phyloP scores from a whole-genome alignment of 2,888 invertebrate species.

The Augochlorella aurata region DNA sequence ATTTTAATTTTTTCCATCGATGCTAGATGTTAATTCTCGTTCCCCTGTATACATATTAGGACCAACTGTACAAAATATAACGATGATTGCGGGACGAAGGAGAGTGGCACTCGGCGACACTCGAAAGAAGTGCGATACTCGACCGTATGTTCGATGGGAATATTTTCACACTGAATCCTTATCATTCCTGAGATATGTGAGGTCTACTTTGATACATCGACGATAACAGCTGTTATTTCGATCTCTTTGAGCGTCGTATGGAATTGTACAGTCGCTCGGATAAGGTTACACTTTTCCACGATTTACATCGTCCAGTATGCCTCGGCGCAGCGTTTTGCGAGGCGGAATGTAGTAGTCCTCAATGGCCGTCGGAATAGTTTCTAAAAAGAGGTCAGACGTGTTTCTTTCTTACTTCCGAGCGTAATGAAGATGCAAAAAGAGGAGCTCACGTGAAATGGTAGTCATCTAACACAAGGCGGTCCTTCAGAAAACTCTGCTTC shows the following conservation, averaged over 20 bases:
- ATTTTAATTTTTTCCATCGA: too few species aligned
- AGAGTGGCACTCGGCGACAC: background rate
- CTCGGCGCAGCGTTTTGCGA: background rate
- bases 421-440: conserved; percentile 24
- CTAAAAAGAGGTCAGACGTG: conserved; percentile 42
- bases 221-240: background rate
- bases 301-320: background rate
- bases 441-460: conserved; percentile 7
- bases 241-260: background rate
- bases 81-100: too few species aligned
- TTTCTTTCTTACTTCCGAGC: conserved; percentile 16
- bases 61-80: too few species aligned
- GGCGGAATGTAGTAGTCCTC: conserved; percentile 14
- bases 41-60: too few species aligned
- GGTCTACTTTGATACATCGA: background rate
- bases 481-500: background rate
- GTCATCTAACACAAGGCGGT: background rate
- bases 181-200: background rate
- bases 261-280: background rate
- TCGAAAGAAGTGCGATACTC: background rate
- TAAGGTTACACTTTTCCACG: background rate
- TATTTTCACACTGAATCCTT: background rate
- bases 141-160: background rate
- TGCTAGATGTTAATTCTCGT: too few species aligned
- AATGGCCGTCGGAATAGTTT: conserved; percentile 28